Evolutionary conservation across 2,113 vertebrate genomes (phyloP).

Genomic region (Mesitornis unicolor): DNA sequence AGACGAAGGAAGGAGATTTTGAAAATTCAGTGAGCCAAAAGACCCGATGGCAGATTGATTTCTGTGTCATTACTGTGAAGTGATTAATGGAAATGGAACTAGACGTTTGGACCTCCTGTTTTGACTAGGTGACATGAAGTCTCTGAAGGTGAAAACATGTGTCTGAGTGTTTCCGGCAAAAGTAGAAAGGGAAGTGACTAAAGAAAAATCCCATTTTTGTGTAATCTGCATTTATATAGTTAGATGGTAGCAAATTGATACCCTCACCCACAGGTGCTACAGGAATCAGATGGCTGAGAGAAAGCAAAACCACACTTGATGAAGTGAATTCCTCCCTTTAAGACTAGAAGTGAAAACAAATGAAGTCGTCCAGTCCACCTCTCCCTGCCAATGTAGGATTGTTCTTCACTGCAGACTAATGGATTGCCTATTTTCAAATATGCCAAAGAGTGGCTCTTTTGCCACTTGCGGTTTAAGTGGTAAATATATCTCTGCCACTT

Average conservation of each 20-base stretch:
- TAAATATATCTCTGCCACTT: not conserved
- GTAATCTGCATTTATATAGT: not conserved
- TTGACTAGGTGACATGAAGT: not conserved
- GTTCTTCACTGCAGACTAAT: not conserved
- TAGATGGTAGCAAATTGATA: not conserved
- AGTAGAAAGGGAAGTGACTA: not conserved
- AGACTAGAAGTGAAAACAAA: not conserved
- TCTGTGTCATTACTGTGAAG: not conserved
- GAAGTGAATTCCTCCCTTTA: not conserved
- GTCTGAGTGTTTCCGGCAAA: not conserved
- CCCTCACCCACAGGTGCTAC: not conserved
- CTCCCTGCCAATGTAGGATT: not conserved
- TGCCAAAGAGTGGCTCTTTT: not conserved
- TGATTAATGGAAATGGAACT: not conserved
- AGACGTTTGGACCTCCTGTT: not conserved
- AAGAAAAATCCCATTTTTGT: not conserved
- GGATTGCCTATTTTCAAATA: not conserved
- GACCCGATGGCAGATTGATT: not conserved
- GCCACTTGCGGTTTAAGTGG: not conserved
- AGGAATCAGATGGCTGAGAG: not conserved
- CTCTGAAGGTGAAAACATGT: not conserved
- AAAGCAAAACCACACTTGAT: not conserved
- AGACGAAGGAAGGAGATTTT: not conserved
- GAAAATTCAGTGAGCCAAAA: not conserved
- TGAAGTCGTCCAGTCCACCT: rapidly evolving